These are phyloP conservation scores for Phenganax subtilis DNA, from an alignment of 92 coral and sea anemone species.

Conservation along the genomic window DNA sequence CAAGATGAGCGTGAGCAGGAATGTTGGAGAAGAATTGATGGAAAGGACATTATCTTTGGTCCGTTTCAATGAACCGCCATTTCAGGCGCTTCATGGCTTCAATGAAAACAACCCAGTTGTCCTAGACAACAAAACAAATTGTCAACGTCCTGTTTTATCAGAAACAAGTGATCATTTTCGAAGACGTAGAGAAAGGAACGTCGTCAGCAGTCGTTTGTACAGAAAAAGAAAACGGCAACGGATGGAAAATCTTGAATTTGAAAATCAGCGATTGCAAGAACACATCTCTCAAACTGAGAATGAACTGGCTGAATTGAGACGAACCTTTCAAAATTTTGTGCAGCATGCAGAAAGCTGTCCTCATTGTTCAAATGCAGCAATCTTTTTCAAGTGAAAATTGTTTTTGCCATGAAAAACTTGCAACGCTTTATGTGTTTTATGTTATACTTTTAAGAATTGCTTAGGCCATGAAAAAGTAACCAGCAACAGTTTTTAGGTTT, in stretches of 20 bases:
- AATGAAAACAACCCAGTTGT: conserved; percentile 34
- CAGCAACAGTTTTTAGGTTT: too few species aligned
- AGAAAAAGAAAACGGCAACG: conserved; percentile 40
- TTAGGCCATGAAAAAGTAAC: too few species aligned
- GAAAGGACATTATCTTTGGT: conserved; percentile 38
- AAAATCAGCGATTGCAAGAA: conserved; percentile 37
- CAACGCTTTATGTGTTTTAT: not conserved
- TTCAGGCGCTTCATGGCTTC: conserved; percentile 37
- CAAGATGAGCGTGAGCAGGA: conserved; percentile 21
- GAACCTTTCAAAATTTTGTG: conserved; percentile 38
- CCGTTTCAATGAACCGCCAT: conserved; percentile 41
- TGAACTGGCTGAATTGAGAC: conserved; percentile 25
- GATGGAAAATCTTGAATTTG: conserved; percentile 39
- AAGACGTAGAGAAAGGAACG: conserved; percentile 33
- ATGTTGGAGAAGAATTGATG: conserved; percentile 39
- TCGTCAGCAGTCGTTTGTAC: conserved; percentile 40
- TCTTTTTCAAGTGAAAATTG: not conserved
- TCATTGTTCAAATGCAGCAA: conserved; percentile 36
- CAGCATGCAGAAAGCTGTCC: conserved; percentile 44
- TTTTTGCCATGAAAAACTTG: not conserved
- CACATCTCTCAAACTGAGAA: conserved; percentile 23
- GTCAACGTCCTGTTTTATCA: conserved; percentile 11
- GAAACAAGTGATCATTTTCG: conserved; percentile 13
- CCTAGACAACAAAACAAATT: conserved; percentile 29
- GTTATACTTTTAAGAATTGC: too few species aligned